Evolutionary conservation across 2,797 vertebrate species (phyloP).

Genomic region (Crax fasciolata): DNA sequence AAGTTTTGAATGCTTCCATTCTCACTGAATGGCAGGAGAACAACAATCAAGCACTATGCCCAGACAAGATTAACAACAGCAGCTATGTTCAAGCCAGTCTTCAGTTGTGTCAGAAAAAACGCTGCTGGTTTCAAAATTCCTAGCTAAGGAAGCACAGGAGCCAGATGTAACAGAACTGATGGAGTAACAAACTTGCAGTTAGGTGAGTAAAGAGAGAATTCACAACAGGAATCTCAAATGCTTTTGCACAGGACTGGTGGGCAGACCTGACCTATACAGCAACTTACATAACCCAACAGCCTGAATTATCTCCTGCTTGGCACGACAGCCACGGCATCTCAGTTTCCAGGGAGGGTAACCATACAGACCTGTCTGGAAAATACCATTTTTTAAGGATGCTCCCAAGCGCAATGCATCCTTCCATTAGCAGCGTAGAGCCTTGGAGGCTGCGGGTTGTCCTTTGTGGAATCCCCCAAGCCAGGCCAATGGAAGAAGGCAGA

Average conservation of each 20-base stretch:
- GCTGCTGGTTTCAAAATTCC: not conserved
- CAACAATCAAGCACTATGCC: not conserved
- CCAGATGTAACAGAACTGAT: not conserved
- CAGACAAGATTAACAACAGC: not conserved
- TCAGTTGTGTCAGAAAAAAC: not conserved
- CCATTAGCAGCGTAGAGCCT: not conserved
- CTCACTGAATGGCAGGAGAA: not conserved
- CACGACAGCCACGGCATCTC: not conserved
- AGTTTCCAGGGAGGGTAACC: not conserved
- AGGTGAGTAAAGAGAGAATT: not conserved
- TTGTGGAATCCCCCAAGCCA: not conserved
- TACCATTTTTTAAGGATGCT: not conserved
- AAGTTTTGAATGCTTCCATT: not conserved
- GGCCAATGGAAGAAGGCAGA: rapidly evolving
- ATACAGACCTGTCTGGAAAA: not conserved
- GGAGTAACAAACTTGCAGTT: not conserved
- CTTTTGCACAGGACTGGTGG: not conserved
- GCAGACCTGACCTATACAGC: not conserved
- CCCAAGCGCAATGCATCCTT: not conserved
- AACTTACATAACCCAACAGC: not conserved
- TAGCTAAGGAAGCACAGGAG: not conserved
- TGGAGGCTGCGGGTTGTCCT: not conserved
- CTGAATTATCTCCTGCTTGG: not conserved
- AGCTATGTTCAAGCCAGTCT: not conserved
- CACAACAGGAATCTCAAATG: not conserved